These are phyloP conservation scores for Psittacula derbiana DNA, from an alignment of 2,797 vertebrate species.

Conservation along the genomic window DNA sequence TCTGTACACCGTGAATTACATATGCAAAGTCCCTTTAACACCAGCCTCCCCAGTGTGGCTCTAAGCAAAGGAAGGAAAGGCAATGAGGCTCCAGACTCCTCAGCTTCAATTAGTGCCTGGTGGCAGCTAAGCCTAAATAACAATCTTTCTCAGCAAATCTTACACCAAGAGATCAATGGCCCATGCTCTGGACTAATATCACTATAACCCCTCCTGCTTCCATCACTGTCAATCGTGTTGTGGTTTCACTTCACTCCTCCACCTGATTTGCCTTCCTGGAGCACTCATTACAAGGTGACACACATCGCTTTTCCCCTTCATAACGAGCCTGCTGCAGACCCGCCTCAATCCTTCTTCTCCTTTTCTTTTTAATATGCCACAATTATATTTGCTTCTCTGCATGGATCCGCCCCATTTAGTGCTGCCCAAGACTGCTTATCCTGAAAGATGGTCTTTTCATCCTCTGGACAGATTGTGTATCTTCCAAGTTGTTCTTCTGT, in stretches of 20 bases:
- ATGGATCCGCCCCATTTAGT: constrained; percentile 30
- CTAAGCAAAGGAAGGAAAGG: background rate
- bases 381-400: constrained; percentile 24
- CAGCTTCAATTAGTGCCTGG: background rate
- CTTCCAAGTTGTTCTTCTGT: background rate
- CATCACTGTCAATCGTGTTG: background rate
- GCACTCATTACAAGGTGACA: constrained; percentile 32
- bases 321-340: background rate
- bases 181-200: background rate
- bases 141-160: background rate
- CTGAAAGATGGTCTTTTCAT: background rate
- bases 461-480: background rate
- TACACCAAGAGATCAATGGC: background rate
- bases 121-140: background rate
- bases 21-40: background rate
- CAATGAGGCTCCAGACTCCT: background rate
- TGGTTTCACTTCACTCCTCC: constrained; percentile 19
- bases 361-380: background rate
- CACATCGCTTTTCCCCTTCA: background rate
- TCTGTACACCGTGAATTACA: background rate
- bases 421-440: background rate
- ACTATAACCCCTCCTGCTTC: background rate
- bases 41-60: background rate
- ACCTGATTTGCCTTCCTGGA: constrained; percentile 8
- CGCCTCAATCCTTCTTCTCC: background rate